These are phyloP conservation scores for Rhinolophus sinicus DNA, from an alignment of 2,113 vertebrate species.

Conservation along the genomic window DNA sequence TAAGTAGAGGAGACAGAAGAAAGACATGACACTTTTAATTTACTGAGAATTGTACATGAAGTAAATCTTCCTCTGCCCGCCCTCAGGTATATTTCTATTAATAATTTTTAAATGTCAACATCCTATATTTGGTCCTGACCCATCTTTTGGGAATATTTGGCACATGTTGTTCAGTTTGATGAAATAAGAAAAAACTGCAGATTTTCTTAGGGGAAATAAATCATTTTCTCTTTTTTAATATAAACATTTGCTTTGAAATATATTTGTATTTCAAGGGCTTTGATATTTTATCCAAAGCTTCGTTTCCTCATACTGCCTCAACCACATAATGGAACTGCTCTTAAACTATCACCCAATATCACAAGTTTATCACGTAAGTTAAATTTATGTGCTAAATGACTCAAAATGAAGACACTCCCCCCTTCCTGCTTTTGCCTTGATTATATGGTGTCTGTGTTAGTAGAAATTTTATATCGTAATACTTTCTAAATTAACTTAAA, in stretches of 20 bases:
- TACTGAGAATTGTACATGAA: neutral
- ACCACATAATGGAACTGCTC: conserved; percentile 51
- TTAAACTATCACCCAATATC: conserved; percentile 49
- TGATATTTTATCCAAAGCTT: conserved; percentile 72
- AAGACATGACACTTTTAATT: conserved; percentile 26
- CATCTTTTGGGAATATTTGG: conserved; percentile 53
- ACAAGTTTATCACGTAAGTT: conserved; percentile 17
- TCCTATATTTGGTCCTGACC: conserved; percentile 28
- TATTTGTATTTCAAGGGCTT: conserved; percentile 72
- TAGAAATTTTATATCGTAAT: neutral
- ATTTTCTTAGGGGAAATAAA: conserved; percentile 72
- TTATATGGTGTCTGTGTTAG: neutral
- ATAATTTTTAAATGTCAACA: conserved; percentile 20
- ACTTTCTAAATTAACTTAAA: neutral
- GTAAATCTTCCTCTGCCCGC: neutral
- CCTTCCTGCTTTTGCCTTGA: neutral
- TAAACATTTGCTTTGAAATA: conserved; percentile 76
- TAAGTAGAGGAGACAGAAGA: neutral
- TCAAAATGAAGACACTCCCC: neutral
- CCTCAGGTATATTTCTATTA: neutral
- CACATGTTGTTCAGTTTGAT: neutral
- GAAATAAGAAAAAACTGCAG: conserved; percentile 70
- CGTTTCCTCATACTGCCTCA: neutral
- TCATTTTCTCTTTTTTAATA: conserved; percentile 72
- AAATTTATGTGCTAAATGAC: conserved; percentile 18